Conservation (phyloP, 2,797 vertebrate species). For the Champsocephalus esox region DNA sequence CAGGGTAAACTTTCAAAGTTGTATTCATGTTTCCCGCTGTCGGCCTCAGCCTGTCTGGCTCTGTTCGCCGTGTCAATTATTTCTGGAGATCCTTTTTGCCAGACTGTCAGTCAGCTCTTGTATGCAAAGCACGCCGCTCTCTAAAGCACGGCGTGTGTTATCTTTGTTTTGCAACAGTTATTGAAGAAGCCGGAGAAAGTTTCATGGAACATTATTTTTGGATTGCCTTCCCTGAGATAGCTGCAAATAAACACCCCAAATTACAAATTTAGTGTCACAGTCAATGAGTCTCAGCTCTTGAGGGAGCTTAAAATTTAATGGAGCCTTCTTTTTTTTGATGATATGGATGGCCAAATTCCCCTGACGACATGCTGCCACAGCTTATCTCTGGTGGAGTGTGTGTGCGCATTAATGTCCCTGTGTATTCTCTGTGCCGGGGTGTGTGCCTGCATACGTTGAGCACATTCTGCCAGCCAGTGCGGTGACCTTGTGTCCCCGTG, state of each 20-base stretch:
- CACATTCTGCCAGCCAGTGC: constrained; percentile 74
- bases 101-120: constrained; percentile 45
- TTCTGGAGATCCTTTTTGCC: constrained; percentile 54
- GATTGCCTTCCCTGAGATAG: constrained; percentile 40
- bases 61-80: constrained; percentile 58
- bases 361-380: constrained; percentile 62
- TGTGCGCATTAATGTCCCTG: constrained; percentile 79
- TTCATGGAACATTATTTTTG: constrained; percentile 8
- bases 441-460: constrained; percentile 85
- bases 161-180: constrained; percentile 48
- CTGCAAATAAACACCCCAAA: constrained; percentile 56
- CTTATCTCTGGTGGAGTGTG: constrained; percentile 76
- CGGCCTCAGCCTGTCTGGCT: constrained; percentile 53
- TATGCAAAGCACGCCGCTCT: constrained; percentile 40
- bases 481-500: constrained; percentile 73
- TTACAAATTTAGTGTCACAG: constrained; percentile 52
- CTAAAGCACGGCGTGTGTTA: constrained; percentile 32
- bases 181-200: constrained; percentile 39
- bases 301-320: constrained; percentile 66
- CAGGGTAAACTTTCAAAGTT: constrained; percentile 60
- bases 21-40: constrained; percentile 5
- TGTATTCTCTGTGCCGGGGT: constrained; percentile 71
- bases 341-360: constrained; percentile 69
- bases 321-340: constrained; percentile 63
- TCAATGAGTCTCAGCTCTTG: constrained; percentile 56